A percentile compares a stretch with the other conserved stretches of the same genome.
These are phyloP conservation scores for Laupala kohalensis DNA, from an alignment of 1,140 invertebrate species.

Conservation along the genomic window DNA sequence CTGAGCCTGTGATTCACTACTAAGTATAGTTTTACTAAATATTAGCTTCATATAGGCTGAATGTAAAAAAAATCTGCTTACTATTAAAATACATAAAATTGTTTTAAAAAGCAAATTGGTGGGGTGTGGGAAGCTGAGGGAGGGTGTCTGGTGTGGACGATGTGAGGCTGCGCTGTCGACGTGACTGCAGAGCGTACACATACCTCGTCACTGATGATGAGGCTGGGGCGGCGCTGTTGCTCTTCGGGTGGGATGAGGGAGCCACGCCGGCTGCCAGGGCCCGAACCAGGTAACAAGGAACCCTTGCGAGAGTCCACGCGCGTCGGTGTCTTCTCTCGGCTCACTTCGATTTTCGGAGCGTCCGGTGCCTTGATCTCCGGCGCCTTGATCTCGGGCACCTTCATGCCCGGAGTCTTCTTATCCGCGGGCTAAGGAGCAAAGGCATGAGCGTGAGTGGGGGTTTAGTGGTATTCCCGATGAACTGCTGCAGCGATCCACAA, in stretches of 20 bases:
- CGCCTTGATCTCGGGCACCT: conserved; percentile 49
- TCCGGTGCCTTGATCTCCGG: conserved; percentile 39
- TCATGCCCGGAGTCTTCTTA: conserved; percentile 10
- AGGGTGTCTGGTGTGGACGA: too few relatives aligned
- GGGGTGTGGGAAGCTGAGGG: too few relatives aligned
- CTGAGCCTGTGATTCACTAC: too few relatives aligned
- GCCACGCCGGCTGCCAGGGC: conserved; percentile 57
- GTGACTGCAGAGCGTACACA: conserved; percentile 15
- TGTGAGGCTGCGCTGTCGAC: too few relatives aligned
- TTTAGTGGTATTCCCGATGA: background rate
- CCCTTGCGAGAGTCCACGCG: conserved; percentile 49
- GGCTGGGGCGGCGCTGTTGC: conserved; percentile 66
- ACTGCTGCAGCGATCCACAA: too few relatives aligned
- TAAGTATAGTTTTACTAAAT: too few relatives aligned
- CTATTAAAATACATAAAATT: too few relatives aligned
- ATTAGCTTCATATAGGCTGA: too few relatives aligned
- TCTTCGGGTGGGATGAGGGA: conserved; percentile 72
- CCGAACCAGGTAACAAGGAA: conserved; percentile 58
- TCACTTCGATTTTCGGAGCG: conserved; percentile 73
- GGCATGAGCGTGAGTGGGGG: background rate
- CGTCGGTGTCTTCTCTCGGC: conserved; percentile 57
- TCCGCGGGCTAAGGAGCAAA: conserved; percentile 1
- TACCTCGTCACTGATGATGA: conserved; percentile 91
- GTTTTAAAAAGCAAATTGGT: too few relatives aligned
- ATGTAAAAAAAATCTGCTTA: too few relatives aligned